phyloP scores from a whole-genome alignment of 2,888 invertebrate species.

The Drosophila percnosoma region DNA sequence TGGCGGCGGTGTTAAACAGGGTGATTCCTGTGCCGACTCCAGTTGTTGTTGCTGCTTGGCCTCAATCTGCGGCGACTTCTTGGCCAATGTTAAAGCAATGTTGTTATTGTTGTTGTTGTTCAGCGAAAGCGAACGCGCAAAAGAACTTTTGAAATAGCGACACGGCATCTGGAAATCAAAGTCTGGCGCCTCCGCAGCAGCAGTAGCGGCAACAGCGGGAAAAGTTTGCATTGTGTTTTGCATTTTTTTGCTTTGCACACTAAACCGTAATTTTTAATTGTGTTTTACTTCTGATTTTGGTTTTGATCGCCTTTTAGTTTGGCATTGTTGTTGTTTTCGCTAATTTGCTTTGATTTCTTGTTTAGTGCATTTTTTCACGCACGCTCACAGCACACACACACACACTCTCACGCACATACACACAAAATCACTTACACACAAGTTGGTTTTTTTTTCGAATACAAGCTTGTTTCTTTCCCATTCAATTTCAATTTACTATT shows the following conservation, averaged over 20 bases:
- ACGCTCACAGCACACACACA: conserved; percentile 29
- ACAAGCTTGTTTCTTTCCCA: conserved; percentile 36
- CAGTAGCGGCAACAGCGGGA: conserved; percentile 42
- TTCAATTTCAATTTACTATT: conserved; percentile 34
- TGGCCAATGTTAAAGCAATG: conserved; percentile 55
- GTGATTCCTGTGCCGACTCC: conserved; percentile 30
- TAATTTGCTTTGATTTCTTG: conserved; percentile 43
- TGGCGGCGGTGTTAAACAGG: conserved; percentile 69
- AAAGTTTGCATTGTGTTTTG: conserved; percentile 57
- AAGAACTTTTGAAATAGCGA: conserved; percentile 86
- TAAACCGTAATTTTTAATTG: conserved; percentile 32
- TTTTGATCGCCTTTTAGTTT: conserved; percentile 46
- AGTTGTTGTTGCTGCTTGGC: conserved; percentile 43
- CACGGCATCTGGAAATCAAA: conserved; percentile 84
- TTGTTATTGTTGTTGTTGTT: conserved; percentile 71
- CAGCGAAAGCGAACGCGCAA: conserved; percentile 86
- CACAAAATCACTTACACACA: conserved; percentile 11
- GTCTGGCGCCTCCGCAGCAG: conserved; percentile 69
- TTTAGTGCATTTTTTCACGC: conserved; percentile 70
- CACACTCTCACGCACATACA: conserved; percentile 8
- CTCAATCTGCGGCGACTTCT: conserved; percentile 64
- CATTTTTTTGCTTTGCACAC: conserved; percentile 32
- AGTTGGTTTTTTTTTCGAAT: conserved; percentile 28
- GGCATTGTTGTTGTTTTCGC: conserved; percentile 45
- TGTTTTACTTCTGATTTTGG: conserved; percentile 10